Conservation (phyloP, 1,140 invertebrate species). For the Pogonognathellus flavescens region DNA sequence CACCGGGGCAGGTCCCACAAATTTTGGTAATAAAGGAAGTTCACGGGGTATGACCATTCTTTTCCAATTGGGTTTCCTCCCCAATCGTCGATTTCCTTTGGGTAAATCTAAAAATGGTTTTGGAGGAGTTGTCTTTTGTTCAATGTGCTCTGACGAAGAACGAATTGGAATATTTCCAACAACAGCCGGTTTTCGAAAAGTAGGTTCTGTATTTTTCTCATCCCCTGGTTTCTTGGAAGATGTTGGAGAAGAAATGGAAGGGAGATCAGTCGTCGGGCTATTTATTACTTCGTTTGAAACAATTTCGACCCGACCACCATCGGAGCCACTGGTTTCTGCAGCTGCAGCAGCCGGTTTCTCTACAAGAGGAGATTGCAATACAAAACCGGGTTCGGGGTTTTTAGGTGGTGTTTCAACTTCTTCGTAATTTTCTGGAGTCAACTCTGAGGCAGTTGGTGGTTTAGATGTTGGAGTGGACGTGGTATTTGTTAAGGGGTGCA, state of each 20-base stretch:
- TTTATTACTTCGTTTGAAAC: not conserved
- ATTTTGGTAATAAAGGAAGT: conserved; percentile 62
- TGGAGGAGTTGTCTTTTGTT: conserved; percentile 32
- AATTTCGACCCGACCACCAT: not conserved
- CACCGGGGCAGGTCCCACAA: not conserved
- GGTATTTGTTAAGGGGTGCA: not conserved
- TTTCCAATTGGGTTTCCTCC: conserved; percentile 52
- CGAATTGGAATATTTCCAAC: not conserved
- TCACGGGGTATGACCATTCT: conserved; percentile 61
- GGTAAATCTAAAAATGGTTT: conserved; percentile 63
- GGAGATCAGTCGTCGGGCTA: not conserved
- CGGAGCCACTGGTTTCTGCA: not conserved
- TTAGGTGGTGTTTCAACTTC: not conserved
- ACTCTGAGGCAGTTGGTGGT: not conserved
- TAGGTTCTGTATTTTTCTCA: not conserved
- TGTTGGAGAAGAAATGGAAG: not conserved
- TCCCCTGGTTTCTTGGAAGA: not conserved
- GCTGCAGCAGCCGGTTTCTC: not conserved
- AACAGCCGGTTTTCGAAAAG: not conserved
- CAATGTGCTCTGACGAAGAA: not conserved
- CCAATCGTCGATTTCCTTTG: conserved; percentile 65
- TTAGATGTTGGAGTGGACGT: not conserved
- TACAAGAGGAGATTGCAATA: not conserved
- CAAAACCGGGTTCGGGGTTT: not conserved
- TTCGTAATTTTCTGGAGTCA: not conserved